Evolutionary conservation across 2,797 vertebrate genomes (phyloP).

Genomic region (Glyptemys insculpta): DNA sequence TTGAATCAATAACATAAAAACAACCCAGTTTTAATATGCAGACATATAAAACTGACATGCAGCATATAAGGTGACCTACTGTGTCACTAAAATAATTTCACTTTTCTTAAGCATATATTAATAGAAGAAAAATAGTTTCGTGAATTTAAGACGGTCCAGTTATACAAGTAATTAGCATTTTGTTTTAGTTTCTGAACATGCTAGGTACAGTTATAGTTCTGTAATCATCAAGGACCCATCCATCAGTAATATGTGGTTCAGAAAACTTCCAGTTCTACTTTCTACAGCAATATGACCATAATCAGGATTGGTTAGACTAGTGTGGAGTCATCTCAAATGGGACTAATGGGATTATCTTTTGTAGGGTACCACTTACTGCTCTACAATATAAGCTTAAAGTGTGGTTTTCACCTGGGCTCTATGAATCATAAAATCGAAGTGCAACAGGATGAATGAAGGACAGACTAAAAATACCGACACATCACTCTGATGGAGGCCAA

Average conservation of each 20-base stretch:
- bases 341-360: background rate
- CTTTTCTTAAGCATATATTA: background rate
- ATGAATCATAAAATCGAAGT: background rate
- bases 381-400: accelerated
- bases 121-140: background rate
- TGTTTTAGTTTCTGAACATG: background rate
- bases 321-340: background rate
- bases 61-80: background rate
- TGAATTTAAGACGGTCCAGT: background rate
- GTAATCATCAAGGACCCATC: background rate
- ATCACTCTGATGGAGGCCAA: background rate
- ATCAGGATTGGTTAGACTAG: background rate
- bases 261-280: background rate
- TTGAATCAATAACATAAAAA: background rate
- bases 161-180: background rate
- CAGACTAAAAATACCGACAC: background rate
- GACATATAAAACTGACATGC: background rate
- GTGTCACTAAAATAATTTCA: background rate
- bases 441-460: background rate
- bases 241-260: background rate
- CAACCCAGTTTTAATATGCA: background rate
- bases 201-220: background rate
- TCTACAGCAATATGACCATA: background rate
- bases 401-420: background rate
- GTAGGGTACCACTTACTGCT: background rate